Percentiles rank a stretch among this genome's conserved stretches.
Evolutionary conservation across 2,797 vertebrate species (phyloP).

Genomic region (Eremophila alpestris): DNA sequence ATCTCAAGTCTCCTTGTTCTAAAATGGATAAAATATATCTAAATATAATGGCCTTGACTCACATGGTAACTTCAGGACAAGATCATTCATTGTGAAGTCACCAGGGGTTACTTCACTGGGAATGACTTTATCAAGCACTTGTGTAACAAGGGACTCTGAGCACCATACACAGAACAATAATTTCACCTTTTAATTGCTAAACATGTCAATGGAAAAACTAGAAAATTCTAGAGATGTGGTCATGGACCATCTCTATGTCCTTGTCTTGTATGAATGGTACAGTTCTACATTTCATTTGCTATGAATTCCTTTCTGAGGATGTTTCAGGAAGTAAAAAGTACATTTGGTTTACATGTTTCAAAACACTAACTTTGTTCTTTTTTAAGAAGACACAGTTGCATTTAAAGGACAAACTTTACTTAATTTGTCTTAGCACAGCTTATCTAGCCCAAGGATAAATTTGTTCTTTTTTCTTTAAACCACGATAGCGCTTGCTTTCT

Average conservation of each 20-base stretch:
- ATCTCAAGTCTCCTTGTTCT: rapidly evolving
- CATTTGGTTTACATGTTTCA: not conserved
- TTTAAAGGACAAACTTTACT: not conserved
- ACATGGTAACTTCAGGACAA: rapidly evolving
- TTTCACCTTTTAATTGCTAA: not conserved
- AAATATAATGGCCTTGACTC: not conserved
- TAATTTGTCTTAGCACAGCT: not conserved
- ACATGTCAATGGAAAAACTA: not conserved
- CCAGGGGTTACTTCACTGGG: not conserved
- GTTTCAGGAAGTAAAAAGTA: not conserved
- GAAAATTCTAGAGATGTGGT: not conserved
- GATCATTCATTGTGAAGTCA: not conserved
- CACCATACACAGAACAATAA: not conserved
- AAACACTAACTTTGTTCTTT: not conserved
- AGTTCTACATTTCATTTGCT: not conserved
- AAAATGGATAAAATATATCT: not conserved
- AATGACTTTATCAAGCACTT: rapidly evolving
- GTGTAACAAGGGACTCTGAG: not conserved
- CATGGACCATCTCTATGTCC: not conserved
- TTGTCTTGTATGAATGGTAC: not conserved
- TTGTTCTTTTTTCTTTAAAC: not conserved
- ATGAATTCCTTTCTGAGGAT: not conserved
- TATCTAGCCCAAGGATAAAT: not conserved
- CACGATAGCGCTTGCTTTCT: not conserved
- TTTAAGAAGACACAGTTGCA: not conserved